Evolutionary conservation across 2,797 vertebrate genomes (phyloP), one percentile per base, ranked within the genome.

Genomic region (Paguma larvata): DNA sequence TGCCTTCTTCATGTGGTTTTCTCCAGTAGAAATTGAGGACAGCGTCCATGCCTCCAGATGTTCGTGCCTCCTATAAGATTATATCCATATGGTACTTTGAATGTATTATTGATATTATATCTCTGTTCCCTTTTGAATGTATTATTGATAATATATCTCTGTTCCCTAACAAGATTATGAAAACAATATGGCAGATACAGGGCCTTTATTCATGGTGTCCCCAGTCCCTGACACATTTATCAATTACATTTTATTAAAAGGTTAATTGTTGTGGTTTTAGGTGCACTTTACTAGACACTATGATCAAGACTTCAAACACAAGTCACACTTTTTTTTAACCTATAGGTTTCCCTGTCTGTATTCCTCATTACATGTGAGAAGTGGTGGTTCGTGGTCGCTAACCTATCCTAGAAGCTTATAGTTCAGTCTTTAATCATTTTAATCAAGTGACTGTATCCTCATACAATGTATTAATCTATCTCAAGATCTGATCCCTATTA

Each of bases 211-310:
- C 3, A 63, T 51, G 4, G 10, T 77, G 0, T 51, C 18, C 4
- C 8, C 14, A 59, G 9, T 32, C 73, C 30, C 38, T 75, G 77
- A 21, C n/a, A 92, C n/a, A 1, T 48, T 78, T 87, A 30, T 79
- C 27, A 68, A n/a, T 89, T 89, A 34, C 5, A 80, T 95, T 56
- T 94, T 73, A 89, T 68, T 91, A 80, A 96, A 30, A 77, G 19
- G 68, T 2, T 67, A 62, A 92, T 67, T 13, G 1, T 12, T 87
- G 34, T 79, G 44, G 10, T 51, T 83, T 97, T 14, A 32, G 7
- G 3, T 63, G 1, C 1, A 16, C 30, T 19, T 18, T 59, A 88
- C 23, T 18, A 62, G 68, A 63, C 41, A 16, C 2, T 79, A 15
- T 27, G 5, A 77, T 73, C 25, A 38, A 83, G 41, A 73, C 21